phyloP scores from a whole-genome alignment of 1,140 invertebrate species.

The Nasonia vitripennis region DNA sequence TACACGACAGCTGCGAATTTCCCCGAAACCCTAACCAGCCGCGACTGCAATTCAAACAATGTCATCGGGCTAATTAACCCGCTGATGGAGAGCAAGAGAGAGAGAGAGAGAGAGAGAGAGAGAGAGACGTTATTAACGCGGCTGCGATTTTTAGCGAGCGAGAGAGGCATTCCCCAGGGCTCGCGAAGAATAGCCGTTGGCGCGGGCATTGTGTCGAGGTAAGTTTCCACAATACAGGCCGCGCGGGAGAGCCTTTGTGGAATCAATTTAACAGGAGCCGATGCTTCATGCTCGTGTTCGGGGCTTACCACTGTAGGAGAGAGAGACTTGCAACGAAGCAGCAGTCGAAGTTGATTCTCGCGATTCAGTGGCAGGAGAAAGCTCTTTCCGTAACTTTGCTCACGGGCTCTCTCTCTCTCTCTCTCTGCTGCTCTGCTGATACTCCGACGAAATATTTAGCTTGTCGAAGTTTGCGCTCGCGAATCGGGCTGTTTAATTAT shows the following conservation, averaged over 20 bases:
- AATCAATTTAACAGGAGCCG: not conserved
- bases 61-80: not conserved
- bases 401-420: too few species aligned
- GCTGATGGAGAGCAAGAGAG: not conserved
- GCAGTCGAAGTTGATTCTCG: not conserved
- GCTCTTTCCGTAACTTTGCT: not conserved
- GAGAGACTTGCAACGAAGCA: not conserved
- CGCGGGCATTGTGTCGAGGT: not conserved
- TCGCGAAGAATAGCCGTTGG: too few species aligned
- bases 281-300: not conserved
- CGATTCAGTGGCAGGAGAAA: not conserved
- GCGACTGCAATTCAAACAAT: not conserved
- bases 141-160: not conserved
- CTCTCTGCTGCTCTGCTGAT: not conserved
- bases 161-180: not conserved
- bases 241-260: not conserved
- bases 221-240: not conserved
- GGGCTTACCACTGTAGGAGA: not conserved
- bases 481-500: not conserved
- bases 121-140: not conserved
- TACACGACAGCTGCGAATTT: not conserved
- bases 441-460: not conserved
- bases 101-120: too few species aligned
- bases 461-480: not conserved
- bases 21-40: not conserved